Evolutionary conservation across 1,140 invertebrate species (phyloP), one percentile per base, ranked within the genome.

Genomic region (Psix sp.): DNA sequence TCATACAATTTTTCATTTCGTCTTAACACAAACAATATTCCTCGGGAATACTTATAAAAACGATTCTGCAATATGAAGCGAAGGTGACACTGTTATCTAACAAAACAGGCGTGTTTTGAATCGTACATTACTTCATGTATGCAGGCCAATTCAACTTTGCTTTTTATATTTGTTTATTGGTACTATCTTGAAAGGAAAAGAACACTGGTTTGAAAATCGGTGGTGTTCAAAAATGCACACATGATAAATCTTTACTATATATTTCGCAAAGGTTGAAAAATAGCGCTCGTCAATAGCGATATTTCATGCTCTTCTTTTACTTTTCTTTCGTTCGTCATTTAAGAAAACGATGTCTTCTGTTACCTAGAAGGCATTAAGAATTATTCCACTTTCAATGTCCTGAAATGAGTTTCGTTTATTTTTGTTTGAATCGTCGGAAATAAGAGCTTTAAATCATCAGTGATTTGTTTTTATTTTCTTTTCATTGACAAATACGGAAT

Each of bases 231-330:
- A 39, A 66, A 74, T 74, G 62, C 62, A 60, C 54, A 42, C 48
- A 56, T 74, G 70, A 74, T 74, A 74, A 62, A 74, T 62, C 62
- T 62, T 36, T 48, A 42, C 54, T 36, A 74, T 74, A 74, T 74
- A 66, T 74, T 66, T 59, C 14, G 54, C 26, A 24, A 59, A 66
- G 52, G 42, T 33, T 54, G 54, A 46, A 11, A 11, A 11, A 35
- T 2, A 73, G 46, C 52, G 17, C 20, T 21, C 49, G 48, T 21
- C 49, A 62, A 63, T 67, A 48, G 63, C 63, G 35, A 74, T 74
- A 68, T 67, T 62, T 74, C 71, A 63, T 63, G 17, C 7, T 7
- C n/a, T 16, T 49, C 20, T 35, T 26, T 67, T 51, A 63, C 35
- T 17, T 33, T 67, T 74, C 60, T 52, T 52, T 20, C 39, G 29